Conservation (phyloP, 1,140 invertebrate genomes). For the Coenobita brevimanus region DNA sequence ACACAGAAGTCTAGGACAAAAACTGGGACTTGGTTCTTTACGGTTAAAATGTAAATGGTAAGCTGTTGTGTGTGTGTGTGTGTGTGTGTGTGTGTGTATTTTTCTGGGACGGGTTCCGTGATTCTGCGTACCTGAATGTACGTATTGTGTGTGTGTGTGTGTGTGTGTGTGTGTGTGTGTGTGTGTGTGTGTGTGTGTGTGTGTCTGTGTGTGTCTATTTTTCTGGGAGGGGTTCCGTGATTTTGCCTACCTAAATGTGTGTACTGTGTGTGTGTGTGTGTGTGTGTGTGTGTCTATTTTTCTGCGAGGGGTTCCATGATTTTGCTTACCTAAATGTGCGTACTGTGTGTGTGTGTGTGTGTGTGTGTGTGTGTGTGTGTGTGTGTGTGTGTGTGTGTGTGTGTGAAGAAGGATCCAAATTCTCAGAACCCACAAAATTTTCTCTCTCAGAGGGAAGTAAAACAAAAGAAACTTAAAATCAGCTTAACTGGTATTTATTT, state of each 20-base stretch:
- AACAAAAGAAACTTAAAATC: no score
- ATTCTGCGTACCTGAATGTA: not conserved
- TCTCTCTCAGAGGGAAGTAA: no score
- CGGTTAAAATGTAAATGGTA: conserved; percentile 29
- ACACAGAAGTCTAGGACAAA: not conserved
- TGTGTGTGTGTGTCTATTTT: not conserved
- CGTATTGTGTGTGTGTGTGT: not conserved
- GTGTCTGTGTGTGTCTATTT: not conserved
- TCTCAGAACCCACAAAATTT: no score
- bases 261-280: not conserved
- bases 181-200: not conserved
- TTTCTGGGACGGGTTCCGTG: not conserved
- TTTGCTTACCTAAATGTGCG: not conserved
- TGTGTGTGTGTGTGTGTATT: not conserved
- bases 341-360: no score
- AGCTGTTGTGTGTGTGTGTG: not conserved
- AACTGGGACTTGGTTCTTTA: conserved; percentile 11
- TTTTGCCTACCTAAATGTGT: conserved; percentile 20
- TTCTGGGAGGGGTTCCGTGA: conserved; percentile 6
- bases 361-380: not conserved
- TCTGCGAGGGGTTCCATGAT: not conserved
- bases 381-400: not conserved
- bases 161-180: not conserved
- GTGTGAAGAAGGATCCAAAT: no score
- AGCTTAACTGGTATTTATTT: no score